Percentiles rank a stretch among this genome's conserved stretches.
Evolutionary conservation across 53 echinoderm and acorn worm genomes (phyloP).

Genomic region (Glandiceps talaboti): DNA sequence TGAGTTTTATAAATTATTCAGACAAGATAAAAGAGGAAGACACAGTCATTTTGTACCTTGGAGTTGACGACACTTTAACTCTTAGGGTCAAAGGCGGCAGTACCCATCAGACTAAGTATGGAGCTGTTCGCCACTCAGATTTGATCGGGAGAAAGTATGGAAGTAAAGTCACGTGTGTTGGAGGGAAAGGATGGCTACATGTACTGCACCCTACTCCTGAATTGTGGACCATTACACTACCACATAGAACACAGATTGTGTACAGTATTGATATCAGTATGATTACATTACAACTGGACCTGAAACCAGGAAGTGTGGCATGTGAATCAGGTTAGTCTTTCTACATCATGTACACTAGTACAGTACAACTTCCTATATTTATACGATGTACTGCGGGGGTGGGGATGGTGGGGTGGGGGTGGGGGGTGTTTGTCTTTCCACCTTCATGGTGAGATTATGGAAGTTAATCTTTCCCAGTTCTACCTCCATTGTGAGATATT

Average conservation of each 20-base stretch:
- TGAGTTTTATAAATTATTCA: conserved; percentile 73
- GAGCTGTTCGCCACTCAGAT: conserved; percentile 60
- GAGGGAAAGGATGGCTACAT: conserved; percentile 67
- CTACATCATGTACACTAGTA: too few species aligned
- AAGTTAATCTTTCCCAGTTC: too few species aligned
- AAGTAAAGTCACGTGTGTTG: conserved; percentile 40
- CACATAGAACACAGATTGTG: conserved; percentile 82
- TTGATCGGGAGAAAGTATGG: conserved; percentile 86
- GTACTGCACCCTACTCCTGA: conserved; percentile 87
- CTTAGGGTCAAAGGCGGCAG: conserved; percentile 37
- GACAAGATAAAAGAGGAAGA: conserved; percentile 49
- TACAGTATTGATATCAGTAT: conserved; percentile 88
- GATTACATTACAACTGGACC: conserved; percentile 63
- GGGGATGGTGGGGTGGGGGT: neutral
- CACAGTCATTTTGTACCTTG: conserved; percentile 56
- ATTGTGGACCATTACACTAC: conserved; percentile 85
- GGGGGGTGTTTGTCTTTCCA: neutral
- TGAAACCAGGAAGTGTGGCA: conserved; percentile 74
- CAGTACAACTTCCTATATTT: neutral
- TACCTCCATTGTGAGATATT: too few species aligned
- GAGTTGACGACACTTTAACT: conserved; percentile 56
- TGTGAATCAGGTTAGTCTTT: conserved; percentile 81
- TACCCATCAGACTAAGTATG: conserved; percentile 66
- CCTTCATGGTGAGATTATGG: too few species aligned
- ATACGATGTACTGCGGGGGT: neutral